Evolutionary conservation across 23 tunicate genomes (phyloP), one percentile per base, ranked within the genome.

Genomic region (Clavelina lepadiformis): DNA sequence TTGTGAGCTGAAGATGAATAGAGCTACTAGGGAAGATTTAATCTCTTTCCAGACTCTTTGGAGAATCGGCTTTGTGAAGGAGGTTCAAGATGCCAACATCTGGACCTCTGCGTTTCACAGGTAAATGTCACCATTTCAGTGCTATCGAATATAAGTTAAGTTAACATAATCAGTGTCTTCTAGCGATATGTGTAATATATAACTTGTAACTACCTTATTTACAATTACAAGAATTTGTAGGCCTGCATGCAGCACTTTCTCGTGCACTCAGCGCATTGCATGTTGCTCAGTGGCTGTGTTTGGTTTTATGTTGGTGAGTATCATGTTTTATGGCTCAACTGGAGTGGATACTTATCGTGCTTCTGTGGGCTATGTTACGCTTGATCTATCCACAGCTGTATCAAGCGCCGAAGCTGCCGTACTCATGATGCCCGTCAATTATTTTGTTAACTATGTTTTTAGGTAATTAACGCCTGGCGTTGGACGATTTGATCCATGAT

Each of bases 51-150:
- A 56, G 50, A 56, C 38, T 4, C 19, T 65, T 27, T 86, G 78
- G 79, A 78, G 61, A 30, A 56, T 57, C 46, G 46, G 37, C 30
- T 26, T 77, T 20, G 5, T 52, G 8, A 31, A 72, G 2, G 30
- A 29, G 46, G 2, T 78, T 19, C 35, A 38, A n/a, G 56, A 63
- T 2, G 64, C 49, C 1, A 59, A 77, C 38, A 64, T 65, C 19
- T 86, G 95, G 95, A 38, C 75, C 20, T 54, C 95, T 5, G 29
- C 76, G 18, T 77, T 86, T 29, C 31, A 62, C 75, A 78, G 63
- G 95, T 86, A 11, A 18, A 18, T n/a, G n/a, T n/a, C n/a, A n/a
- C n/a, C n/a, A n/a, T n/a, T n/a, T n/a, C n/a, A n/a, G n/a, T n/a
- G n/a, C n/a, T n/a, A n/a, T n/a, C n/a, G n/a, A n/a, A n/a, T n/a